Conservation (phyloP, 2,113 vertebrate genomes). For the Chaetodon auriga region DNA sequence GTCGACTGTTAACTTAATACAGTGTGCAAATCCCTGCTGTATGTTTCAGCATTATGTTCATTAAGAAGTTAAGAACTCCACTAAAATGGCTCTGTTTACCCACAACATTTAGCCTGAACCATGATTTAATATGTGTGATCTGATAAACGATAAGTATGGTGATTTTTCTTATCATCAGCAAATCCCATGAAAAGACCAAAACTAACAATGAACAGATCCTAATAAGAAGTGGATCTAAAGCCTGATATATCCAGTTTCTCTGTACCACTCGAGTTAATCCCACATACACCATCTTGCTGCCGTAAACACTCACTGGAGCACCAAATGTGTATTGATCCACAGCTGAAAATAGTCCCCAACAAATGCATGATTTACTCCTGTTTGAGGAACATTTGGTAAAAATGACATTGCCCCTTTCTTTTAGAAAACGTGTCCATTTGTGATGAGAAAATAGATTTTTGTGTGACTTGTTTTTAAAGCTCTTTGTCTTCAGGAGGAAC, state of each 20-base stretch:
- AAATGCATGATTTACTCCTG: no score
- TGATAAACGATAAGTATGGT: background rate
- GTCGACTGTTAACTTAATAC: background rate
- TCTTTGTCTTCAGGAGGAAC: background rate
- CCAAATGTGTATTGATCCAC: slow-evolving; percentile 16
- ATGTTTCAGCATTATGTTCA: background rate
- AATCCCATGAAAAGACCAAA: background rate
- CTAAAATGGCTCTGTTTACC: background rate
- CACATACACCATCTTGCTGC: slow-evolving; percentile 11
- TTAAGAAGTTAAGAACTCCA: background rate
- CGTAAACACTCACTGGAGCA: slow-evolving; percentile 28
- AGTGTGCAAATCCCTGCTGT: background rate
- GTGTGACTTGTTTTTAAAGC: no score
- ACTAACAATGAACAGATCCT: background rate
- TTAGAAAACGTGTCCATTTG: background rate
- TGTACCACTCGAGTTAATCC: slow-evolving; percentile 26
- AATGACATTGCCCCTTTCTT: no score
- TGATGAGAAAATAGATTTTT: background rate
- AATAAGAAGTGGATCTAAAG: background rate
- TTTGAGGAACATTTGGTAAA: no score
- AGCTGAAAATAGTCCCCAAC: no score
- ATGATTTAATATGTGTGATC: background rate
- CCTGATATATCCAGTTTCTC: background rate
- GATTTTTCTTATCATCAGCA: background rate
- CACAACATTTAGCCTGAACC: background rate